A percentile compares a stretch with the other conserved stretches of the same genome.
Evolutionary conservation across 2,888 invertebrate genomes (phyloP).

Genomic region (Pinctada fucata): DNA sequence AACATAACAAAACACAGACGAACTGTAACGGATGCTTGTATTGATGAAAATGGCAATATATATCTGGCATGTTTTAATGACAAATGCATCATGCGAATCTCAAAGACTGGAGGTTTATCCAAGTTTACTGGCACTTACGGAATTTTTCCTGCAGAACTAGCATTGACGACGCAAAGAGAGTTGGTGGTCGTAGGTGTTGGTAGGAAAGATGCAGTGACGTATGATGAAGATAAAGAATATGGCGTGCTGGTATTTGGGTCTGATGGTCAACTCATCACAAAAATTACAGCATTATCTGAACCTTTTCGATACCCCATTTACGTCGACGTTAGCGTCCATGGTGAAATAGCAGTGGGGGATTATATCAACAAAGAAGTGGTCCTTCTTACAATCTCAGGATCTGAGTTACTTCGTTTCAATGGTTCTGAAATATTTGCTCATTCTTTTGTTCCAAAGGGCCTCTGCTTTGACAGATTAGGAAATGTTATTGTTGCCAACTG

Average conservation of each 20-base stretch:
- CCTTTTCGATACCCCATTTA: constrained; percentile 20
- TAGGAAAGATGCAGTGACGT: constrained; percentile 1
- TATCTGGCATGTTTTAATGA: constrained; percentile 20
- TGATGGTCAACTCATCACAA: constrained; percentile 10
- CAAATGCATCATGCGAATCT: constrained; percentile 10
- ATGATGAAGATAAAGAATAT: constrained; percentile 6
- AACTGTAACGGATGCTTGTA: constrained; percentile 17
- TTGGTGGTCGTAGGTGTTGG: constrained; percentile 22
- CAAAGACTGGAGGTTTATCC: neutral
- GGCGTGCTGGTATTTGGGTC: constrained; percentile 14
- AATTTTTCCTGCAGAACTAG: constrained; percentile 19
- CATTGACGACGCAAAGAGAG: neutral
- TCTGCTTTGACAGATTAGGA: constrained; percentile 21
- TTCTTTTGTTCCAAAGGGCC: constrained; percentile 22
- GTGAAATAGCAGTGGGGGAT: constrained; percentile 22
- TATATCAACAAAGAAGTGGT: constrained; percentile 16
- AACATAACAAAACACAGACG: constrained; percentile 1
- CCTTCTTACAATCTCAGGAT: neutral
- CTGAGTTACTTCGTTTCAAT: constrained; percentile 14
- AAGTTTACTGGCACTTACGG: constrained; percentile 3
- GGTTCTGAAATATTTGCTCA: constrained; percentile 14
- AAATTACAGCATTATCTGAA: neutral
- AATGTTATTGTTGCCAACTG: constrained; percentile 23
- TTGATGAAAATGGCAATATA: constrained; percentile 7
- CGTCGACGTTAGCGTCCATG: constrained; percentile 4